A percentile compares a stretch with the other conserved stretches of the same genome.
phyloP scores from a whole-genome alignment of 2,888 invertebrate species.

The Neuroscelio doddi region DNA sequence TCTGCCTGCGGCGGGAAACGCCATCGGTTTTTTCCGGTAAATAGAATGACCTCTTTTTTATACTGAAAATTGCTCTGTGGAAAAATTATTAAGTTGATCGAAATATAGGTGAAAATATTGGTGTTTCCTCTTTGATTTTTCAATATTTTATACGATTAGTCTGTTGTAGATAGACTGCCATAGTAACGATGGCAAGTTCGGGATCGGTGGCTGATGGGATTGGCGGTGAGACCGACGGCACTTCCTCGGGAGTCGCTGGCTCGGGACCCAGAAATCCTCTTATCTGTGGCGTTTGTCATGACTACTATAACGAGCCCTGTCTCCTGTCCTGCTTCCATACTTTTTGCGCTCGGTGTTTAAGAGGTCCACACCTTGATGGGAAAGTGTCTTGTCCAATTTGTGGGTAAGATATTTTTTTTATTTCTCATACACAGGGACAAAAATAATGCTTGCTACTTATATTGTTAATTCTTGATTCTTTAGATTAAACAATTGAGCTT shows the following conservation, averaged over 20 bases:
- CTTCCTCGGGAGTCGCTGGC: conserved; percentile 54
- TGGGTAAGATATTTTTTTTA: conserved; percentile 73
- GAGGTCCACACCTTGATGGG: conserved; percentile 77
- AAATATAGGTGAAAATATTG: too few species aligned
- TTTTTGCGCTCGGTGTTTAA: conserved; percentile 79
- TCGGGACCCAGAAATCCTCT: conserved; percentile 75
- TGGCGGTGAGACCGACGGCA: conserved; percentile 58
- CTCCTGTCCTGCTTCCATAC: conserved; percentile 81
- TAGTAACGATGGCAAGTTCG: conserved; percentile 62
- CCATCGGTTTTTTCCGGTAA: conserved; percentile 6
- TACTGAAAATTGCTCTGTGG: too few species aligned
- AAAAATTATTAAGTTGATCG: too few species aligned
- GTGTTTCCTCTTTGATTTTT: too few species aligned
- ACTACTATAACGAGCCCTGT: conserved; percentile 80
- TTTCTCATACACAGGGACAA: too few species aligned
- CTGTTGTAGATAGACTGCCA: neutral
- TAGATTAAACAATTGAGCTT: too few species aligned
- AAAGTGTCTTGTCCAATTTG: conserved; percentile 80
- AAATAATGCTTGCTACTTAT: too few species aligned
- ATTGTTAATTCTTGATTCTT: too few species aligned
- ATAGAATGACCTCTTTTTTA: neutral
- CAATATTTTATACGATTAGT: neutral
- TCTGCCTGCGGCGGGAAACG: conserved; percentile 5
- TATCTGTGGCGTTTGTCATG: conserved; percentile 79
- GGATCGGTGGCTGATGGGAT: conserved; percentile 58